Percentiles rank a stretch among this genome's conserved stretches.
Conservation (phyloP, 1,140 invertebrate species). For the Dolichoris vasculosae region DNA sequence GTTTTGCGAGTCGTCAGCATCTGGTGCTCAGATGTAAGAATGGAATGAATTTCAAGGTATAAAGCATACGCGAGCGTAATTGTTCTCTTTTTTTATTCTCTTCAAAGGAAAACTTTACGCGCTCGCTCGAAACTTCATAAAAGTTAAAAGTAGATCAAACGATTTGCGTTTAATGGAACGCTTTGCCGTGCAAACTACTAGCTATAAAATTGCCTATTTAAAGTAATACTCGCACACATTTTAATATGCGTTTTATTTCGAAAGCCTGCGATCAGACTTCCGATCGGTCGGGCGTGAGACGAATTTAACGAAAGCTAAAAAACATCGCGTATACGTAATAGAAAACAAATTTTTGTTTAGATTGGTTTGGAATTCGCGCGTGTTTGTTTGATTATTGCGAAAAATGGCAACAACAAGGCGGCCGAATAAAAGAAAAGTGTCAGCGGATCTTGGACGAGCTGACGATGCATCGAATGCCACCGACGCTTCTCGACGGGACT, state of each 20-base stretch:
- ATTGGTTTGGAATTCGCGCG: conserved; percentile 8
- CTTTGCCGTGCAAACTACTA: background rate
- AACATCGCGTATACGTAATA: background rate
- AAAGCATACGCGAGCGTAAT: background rate
- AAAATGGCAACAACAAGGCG: conserved; percentile 19
- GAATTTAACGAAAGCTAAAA: background rate
- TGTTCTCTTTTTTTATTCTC: conserved; percentile 23
- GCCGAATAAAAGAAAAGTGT: conserved; percentile 36
- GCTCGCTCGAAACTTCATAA: background rate
- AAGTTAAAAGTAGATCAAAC: conserved; percentile 32
- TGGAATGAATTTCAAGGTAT: conserved; percentile 48
- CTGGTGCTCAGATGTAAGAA: background rate
- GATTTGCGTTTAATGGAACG: too few species aligned
- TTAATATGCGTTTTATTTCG: too few species aligned
- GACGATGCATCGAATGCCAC: conserved; percentile 42
- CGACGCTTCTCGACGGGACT: background rate
- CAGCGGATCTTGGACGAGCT: conserved; percentile 28
- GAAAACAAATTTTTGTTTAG: conserved; percentile 1
- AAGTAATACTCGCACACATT: background rate
- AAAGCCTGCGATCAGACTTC: background rate
- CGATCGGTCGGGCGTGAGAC: background rate
- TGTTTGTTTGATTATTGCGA: conserved; percentile 23
- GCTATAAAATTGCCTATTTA: conserved; percentile 4
- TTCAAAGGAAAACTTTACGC: background rate
- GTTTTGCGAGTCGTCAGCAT: conserved; percentile 12